Base-by-base conservation (phyloP, 2,113 vertebrate species). In the Orthonyx spaldingii region DNA sequence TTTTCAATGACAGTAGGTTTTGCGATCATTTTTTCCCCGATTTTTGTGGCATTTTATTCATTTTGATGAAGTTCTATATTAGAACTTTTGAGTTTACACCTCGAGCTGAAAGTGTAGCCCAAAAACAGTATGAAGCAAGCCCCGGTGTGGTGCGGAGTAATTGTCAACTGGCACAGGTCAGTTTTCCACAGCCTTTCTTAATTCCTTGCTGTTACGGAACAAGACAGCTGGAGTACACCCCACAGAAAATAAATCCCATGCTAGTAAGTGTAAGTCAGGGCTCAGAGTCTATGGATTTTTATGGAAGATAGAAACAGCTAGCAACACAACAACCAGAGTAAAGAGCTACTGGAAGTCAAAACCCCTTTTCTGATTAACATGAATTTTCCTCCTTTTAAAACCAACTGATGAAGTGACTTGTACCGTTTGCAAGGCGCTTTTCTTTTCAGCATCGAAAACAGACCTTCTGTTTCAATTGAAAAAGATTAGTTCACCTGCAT, bases 401-500 rank as follows among this genome's bases (percentile, higher is more conserved):
- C 14, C 28, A 13, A 19, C n/a, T 1, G 2, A 37, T 9, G 27
- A 26, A 68, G 47, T 3, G 16, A 46, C 74, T 89, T 20, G 0
- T 64, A 72, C 69, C 41, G 1, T 71, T 89, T 82, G 53, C 74
- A 32, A 70, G 85, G 71, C 42, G 10, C 26, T 79, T 95, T 85
- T 19, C 78, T 87, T 91, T 95, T 93, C 91, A 92, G 44, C 27
- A 15, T 95, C 68, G 50, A 96, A 94, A 96, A 23, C 69, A 93
- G 94, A 96, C 94, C 61, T 87, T 98, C 87, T 96, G 85, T 92
- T 93, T 97, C 93, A 26, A 49, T 90, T 77, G n/a, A 92, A 96
- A 84, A 52, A 49, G 19, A 47, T 60, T 92, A 98, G 98, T 96
- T 87, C 83, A 97, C 94, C 96, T 98, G 95, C 98, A 98, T 85